Base-by-base conservation (phyloP, 2,113 vertebrate species). In the Pungitius pungitius region DNA sequence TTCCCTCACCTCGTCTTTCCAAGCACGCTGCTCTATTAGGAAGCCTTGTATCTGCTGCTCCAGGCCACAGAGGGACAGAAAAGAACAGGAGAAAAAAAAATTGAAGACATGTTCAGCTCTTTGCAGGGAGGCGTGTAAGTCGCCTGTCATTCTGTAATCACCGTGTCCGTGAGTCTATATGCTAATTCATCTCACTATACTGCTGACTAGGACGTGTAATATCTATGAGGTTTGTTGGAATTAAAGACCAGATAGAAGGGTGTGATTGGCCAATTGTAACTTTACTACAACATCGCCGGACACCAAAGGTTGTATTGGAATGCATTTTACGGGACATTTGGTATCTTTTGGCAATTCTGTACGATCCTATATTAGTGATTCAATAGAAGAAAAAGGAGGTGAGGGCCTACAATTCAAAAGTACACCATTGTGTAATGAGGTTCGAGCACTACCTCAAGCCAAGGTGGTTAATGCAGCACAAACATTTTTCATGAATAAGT, bases 81-180 rank as follows among this genome's bases (percentile, higher is more conserved):
- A 78, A 69, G 69, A 83, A 71, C 69, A 71, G 61, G 51, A 89
- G 85, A 83, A 85, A 85, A 88, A 81, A 88, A 91, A 90, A 90
- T n/a, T 87, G 85, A 89, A 89, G 88, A 89, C 87, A 83, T 89
- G 87, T 90, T 90, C 87, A 27, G 83, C 79, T 89, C 95, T 94
- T 95, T 92, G 94, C 94, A 94, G 94, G 93, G 93, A 94, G 94
- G 95, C 95, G 95, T 96, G 94, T 96, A 95, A 96, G 95, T 95
- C 94, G 94, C 87, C 90, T 91, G 91, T 96, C 96, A 96, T 95
- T 94, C 95, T 96, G 95, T 96, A 97, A 98, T 96, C 94, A 95
- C 95, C 93, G 94, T 95, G 95, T 96, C 95, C 94, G 93, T 93
- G 95, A 94, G 92, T 93, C 94, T 96, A 83, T 92, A 95, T 96